Evolutionary conservation across 2,797 vertebrate genomes (phyloP).

Genomic region (Enteromius fasciolatus): DNA sequence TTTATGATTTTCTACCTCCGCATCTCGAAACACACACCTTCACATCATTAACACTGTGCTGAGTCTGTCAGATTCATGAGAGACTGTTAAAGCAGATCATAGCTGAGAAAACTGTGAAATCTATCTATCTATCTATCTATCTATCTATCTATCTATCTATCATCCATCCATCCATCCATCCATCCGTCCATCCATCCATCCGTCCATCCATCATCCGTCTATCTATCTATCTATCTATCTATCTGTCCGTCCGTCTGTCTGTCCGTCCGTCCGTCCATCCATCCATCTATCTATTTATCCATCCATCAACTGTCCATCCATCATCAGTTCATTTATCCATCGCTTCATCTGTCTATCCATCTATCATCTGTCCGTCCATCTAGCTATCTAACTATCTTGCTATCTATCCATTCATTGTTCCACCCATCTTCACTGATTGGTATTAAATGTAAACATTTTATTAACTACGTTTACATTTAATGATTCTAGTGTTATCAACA

Average conservation of each 20-base stretch:
- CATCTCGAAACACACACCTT: background rate
- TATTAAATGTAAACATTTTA: background rate
- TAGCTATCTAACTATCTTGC: too few species aligned
- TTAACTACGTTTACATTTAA: background rate
- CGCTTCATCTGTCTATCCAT: background rate
- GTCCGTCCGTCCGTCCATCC: background rate
- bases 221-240: background rate
- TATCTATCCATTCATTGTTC: background rate
- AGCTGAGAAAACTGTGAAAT: conserved; percentile 17
- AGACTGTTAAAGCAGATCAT: background rate
- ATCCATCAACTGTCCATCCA: background rate
- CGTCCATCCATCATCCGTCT: background rate
- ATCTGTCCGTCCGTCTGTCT: background rate
- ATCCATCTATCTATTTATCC: background rate
- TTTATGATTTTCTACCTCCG: background rate
- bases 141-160: background rate
- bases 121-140: background rate
- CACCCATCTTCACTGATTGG: background rate
- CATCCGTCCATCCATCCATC: background rate
- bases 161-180: background rate
- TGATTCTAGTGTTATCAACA: background rate
- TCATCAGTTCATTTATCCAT: background rate
- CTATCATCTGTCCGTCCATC: background rate
- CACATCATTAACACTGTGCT: conserved; percentile 21
- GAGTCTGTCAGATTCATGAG: background rate